phyloP scores from a whole-genome alignment of 1,140 invertebrate species.

The Parasteatoda tepidariorum region DNA sequence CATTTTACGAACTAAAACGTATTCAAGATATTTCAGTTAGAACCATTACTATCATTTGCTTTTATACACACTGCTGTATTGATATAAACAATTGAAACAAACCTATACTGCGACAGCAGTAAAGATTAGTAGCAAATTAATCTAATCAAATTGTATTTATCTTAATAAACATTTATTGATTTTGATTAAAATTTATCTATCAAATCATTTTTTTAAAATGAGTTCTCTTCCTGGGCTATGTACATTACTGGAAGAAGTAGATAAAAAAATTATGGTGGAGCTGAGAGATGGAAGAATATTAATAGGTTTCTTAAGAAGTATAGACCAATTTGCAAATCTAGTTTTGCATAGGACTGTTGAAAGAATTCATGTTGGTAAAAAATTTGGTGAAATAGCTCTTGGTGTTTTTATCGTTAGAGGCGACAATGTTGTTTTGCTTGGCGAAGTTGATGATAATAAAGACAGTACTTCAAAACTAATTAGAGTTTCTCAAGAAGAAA shows the following conservation, averaged over 20 bases:
- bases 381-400: constrained; percentile 96
- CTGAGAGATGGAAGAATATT: constrained; percentile 95
- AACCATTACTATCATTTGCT: too few species aligned
- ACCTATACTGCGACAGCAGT: too few species aligned
- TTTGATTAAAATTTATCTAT: background rate
- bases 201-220: background rate
- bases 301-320: constrained; percentile 94
- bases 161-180: too few species aligned
- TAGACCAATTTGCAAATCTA: constrained; percentile 98
- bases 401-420: constrained; percentile 96
- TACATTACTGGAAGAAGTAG: constrained; percentile 90
- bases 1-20: too few species aligned
- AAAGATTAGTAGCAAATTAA: too few species aligned
- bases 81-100: too few species aligned
- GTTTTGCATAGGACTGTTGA: constrained; percentile 96
- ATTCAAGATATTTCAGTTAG: too few species aligned
- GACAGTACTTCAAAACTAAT: constrained; percentile 13
- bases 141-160: too few species aligned
- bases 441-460: constrained; percentile 78
- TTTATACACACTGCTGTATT: too few species aligned
- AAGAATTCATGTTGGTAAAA: constrained; percentile 95
- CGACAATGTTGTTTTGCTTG: constrained; percentile 97
- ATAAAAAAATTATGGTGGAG: constrained; percentile 97
- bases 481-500: constrained; percentile 43
- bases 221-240: constrained; percentile 80